Percentiles rank a stretch among this genome's conserved stretches.
Conservation (phyloP, 2,888 invertebrate genomes). For the Gerosis bhagava region DNA sequence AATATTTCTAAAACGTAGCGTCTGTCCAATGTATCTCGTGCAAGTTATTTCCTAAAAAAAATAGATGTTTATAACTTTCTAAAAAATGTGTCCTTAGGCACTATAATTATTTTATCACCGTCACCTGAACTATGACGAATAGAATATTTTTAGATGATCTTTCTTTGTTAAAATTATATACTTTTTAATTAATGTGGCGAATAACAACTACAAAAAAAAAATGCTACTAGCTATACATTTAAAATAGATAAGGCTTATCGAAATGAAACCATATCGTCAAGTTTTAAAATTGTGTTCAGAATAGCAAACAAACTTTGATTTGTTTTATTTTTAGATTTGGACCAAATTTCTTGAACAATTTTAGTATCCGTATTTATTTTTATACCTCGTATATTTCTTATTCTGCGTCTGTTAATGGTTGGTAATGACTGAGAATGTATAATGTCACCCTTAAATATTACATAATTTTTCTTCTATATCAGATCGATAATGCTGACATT, state of each 20-base stretch:
- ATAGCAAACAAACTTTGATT: conserved; percentile 27
- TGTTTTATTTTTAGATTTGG: conserved; percentile 46
- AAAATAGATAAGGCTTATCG: conserved; percentile 59
- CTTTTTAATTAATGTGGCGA: conserved; percentile 54
- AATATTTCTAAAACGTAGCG: conserved; percentile 21
- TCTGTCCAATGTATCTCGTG: conserved; percentile 33
- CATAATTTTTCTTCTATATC: too few relatives aligned
- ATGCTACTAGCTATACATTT: conserved; percentile 54
- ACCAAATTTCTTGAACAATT: conserved; percentile 53
- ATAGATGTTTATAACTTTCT: conserved; percentile 44
- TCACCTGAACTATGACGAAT: conserved; percentile 48
- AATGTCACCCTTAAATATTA: conserved; percentile 5
- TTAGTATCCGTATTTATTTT: conserved; percentile 46
- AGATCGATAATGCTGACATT: too few relatives aligned
- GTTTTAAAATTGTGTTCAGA: conserved; percentile 43
- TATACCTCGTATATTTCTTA: conserved; percentile 42
- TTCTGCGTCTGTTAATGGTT: conserved; percentile 32
- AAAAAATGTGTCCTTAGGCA: conserved; percentile 55
- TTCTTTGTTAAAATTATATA: conserved; percentile 70
- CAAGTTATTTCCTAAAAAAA: conserved; percentile 29
- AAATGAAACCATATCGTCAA: conserved; percentile 50
- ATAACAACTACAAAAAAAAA: too few relatives aligned
- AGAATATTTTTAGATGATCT: conserved; percentile 78
- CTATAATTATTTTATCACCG: conserved; percentile 43
- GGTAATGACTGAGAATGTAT: conserved; percentile 11